These are phyloP conservation scores for Andrena fulva DNA, from an alignment of 2,888 invertebrate species.

Conservation along the genomic window DNA sequence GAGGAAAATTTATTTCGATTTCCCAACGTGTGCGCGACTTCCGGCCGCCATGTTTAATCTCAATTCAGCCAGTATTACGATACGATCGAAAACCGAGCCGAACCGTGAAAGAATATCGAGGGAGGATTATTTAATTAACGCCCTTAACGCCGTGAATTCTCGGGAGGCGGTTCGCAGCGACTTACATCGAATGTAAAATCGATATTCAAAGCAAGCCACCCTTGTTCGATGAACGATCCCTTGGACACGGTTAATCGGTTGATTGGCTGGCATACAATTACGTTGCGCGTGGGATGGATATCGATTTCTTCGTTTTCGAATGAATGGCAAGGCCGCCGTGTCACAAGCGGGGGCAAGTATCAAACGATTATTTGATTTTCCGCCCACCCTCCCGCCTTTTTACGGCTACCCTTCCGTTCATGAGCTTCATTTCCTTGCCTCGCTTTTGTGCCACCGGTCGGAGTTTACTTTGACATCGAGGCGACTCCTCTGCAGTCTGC, in stretches of 20 bases:
- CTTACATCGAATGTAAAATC: conserved; percentile 17
- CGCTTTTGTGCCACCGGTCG: background rate
- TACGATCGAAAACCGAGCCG: background rate
- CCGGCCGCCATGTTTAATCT: conserved; percentile 1
- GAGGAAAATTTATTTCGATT: background rate
- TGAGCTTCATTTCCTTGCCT: conserved; percentile 19
- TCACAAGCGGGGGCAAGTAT: conserved; percentile 3
- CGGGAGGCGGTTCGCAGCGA: background rate
- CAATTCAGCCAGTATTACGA: background rate
- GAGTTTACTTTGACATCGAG: conserved; percentile 32
- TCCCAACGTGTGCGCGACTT: background rate
- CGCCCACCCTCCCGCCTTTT: background rate
- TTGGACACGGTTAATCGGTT: conserved; percentile 40
- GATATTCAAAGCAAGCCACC: conserved; percentile 16
- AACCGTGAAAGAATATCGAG: background rate
- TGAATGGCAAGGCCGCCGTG: conserved; percentile 13
- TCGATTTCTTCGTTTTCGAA: conserved; percentile 21
- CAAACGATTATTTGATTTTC: conserved; percentile 32
- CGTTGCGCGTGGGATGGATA: conserved; percentile 20
- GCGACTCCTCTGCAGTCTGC: background rate
- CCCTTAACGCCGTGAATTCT: background rate
- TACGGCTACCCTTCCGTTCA: background rate
- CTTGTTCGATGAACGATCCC: conserved; percentile 10
- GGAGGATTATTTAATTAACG: background rate
- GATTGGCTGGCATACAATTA: conserved; percentile 40